Evolutionary conservation across 2,797 vertebrate species (phyloP).

Genomic region (Tiaroga cobitis): DNA sequence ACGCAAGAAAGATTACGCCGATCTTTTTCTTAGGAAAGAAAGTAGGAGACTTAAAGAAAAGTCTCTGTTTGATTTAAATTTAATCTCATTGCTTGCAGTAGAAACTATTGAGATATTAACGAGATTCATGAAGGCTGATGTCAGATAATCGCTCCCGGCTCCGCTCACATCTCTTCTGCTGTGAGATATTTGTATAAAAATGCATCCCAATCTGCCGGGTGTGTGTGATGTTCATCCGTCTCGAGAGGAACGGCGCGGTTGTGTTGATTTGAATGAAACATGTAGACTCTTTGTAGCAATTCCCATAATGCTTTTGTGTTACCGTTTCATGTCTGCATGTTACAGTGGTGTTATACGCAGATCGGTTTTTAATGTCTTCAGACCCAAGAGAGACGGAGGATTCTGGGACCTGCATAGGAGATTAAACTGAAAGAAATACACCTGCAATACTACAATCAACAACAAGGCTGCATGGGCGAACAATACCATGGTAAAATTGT

Average conservation of each 20-base stretch:
- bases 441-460: background rate
- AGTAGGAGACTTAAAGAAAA: background rate
- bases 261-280: slow-evolving; percentile 56
- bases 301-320: slow-evolving; percentile 40
- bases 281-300: slow-evolving; percentile 45
- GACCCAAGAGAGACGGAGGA: background rate
- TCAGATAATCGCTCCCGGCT: slow-evolving; percentile 43
- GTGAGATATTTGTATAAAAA: slow-evolving; percentile 49
- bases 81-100: background rate
- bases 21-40: background rate
- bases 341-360: background rate
- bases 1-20: background rate
- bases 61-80: background rate
- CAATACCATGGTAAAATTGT: background rate
- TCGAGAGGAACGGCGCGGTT: slow-evolving; percentile 41
- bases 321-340: slow-evolving; percentile 38
- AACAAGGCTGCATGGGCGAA: background rate
- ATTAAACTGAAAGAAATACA: background rate
- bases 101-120: slow-evolving; percentile 20
- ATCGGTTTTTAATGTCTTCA: slow-evolving; percentile 14
- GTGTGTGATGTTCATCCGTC: slow-evolving; percentile 46
- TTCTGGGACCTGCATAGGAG: background rate
- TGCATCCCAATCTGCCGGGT: slow-evolving; percentile 37
- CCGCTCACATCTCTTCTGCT: slow-evolving; percentile 32
- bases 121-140: slow-evolving; percentile 34